Conservation (phyloP, 2,888 invertebrate species). For the Chymomyza fuscimana region DNA sequence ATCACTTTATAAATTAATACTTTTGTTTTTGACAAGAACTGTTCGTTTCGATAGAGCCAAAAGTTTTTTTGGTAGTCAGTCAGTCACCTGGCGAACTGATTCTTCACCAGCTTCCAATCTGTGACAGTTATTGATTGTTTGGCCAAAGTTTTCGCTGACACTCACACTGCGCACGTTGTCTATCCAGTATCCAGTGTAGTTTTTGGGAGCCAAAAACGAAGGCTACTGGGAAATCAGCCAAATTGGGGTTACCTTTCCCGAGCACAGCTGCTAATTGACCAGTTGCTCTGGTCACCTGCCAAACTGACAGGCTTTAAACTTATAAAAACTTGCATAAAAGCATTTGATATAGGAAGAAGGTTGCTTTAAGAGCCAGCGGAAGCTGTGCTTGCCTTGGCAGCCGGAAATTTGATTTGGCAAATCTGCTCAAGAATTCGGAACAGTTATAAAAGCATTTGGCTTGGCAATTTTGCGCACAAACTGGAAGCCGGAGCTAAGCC, state of each 20-base stretch:
- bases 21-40: not conserved
- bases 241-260: conserved; percentile 47
- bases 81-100: not conserved
- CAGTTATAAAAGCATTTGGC: not conserved
- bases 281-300: conserved; percentile 30
- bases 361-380: conserved; percentile 3
- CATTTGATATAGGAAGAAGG: not conserved
- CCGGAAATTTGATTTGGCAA: conserved; percentile 66
- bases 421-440: conserved; percentile 2
- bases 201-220: conserved; percentile 26
- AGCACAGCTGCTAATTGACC: conserved; percentile 48
- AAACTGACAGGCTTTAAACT: conserved; percentile 41
- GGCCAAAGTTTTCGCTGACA: conserved; percentile 23
- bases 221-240: conserved; percentile 54
- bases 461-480: conserved; percentile 8
- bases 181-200: not conserved
- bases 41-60: not conserved
- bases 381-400: not conserved
- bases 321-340: not conserved
- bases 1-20: not conserved
- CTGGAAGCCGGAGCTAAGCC: not conserved
- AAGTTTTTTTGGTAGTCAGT: not conserved
- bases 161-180: not conserved
- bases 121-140: conserved; percentile 69
- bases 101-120: not conserved